These are phyloP conservation scores for Syngnathoides biaculeatus DNA, from an alignment of 2,113 vertebrate species.

Conservation along the genomic window DNA sequence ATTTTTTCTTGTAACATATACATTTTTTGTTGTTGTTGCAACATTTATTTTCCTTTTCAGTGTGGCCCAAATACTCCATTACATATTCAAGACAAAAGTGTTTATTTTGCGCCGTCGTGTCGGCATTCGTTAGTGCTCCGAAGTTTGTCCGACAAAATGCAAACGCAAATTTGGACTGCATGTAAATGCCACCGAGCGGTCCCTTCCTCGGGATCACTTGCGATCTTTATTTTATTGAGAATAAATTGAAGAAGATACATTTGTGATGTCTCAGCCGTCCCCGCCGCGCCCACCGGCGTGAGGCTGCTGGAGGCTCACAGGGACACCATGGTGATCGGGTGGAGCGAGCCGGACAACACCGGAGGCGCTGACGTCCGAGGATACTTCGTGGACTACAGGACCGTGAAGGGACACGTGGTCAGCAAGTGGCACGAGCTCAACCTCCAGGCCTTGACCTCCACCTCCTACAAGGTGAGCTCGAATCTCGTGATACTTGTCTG, in stretches of 20 bases:
- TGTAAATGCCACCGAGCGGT: no score
- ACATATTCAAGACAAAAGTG: no score
- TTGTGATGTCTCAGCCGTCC: conserved; percentile 71
- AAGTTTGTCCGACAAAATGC: conserved; percentile 9
- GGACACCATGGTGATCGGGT: conserved; percentile 88
- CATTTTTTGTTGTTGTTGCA: no score
- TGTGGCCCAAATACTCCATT: no score
- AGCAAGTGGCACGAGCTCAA: conserved; percentile 92
- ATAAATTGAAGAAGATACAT: neutral
- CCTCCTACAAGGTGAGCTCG: conserved; percentile 83
- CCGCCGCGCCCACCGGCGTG: conserved; percentile 79
- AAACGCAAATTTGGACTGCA: neutral
- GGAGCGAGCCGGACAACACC: conserved; percentile 77
- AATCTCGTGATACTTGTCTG: no score
- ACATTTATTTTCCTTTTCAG: no score
- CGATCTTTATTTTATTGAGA: neutral
- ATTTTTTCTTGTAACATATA: no score
- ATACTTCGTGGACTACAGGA: conserved; percentile 92
- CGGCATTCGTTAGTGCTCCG: neutral
- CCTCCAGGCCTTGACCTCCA: conserved; percentile 78
- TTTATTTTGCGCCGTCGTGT: no score
- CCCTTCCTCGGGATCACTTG: neutral
- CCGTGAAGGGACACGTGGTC: conserved; percentile 75
- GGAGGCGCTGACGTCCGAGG: conserved; percentile 88
- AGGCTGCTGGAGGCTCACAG: conserved; percentile 82